Evolutionary conservation across 2,113 vertebrate species (phyloP).

Genomic region (Ibidorhyncha struthersii): DNA sequence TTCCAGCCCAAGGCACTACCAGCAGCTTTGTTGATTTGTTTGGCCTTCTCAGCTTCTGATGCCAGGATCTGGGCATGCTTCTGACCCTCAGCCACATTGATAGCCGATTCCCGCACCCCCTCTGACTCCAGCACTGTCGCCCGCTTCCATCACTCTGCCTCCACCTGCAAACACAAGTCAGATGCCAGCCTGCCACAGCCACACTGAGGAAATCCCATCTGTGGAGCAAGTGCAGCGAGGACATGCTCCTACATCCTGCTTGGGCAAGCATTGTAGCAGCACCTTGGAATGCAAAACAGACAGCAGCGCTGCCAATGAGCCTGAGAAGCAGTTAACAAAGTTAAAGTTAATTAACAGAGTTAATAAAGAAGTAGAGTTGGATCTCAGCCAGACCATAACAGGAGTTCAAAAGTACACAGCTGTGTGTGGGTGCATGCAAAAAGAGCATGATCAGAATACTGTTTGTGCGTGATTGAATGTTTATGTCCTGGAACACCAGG

Average conservation of each 20-base stretch:
- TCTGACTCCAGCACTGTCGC: constrained; percentile 94
- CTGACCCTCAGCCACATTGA: constrained; percentile 92
- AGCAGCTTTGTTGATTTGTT: constrained; percentile 92
- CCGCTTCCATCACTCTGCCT: constrained; percentile 91
- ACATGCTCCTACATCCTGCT: accelerated
- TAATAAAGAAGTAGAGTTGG: too few species aligned
- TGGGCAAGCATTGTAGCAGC: neutral
- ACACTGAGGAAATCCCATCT: accelerated
- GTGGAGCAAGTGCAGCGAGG: accelerated
- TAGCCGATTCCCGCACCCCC: constrained; percentile 89
- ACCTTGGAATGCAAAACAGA: too few species aligned
- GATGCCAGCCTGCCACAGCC: accelerated
- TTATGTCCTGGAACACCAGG: too few species aligned
- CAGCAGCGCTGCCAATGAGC: too few species aligned
- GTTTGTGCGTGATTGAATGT: too few species aligned
- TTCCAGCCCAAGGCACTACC: constrained; percentile 69
- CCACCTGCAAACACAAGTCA: constrained; percentile 80
- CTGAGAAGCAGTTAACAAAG: too few species aligned
- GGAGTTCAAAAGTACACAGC: too few species aligned
- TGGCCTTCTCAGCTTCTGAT: constrained; percentile 88
- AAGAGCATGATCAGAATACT: too few species aligned
- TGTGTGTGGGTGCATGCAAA: too few species aligned
- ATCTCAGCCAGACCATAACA: too few species aligned
- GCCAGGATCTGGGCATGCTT: constrained; percentile 96
- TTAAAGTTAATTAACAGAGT: too few species aligned